Evolutionary conservation across 35 echinoderm and acorn worm species (phyloP).

Genomic region (Amphiura filiformis): DNA sequence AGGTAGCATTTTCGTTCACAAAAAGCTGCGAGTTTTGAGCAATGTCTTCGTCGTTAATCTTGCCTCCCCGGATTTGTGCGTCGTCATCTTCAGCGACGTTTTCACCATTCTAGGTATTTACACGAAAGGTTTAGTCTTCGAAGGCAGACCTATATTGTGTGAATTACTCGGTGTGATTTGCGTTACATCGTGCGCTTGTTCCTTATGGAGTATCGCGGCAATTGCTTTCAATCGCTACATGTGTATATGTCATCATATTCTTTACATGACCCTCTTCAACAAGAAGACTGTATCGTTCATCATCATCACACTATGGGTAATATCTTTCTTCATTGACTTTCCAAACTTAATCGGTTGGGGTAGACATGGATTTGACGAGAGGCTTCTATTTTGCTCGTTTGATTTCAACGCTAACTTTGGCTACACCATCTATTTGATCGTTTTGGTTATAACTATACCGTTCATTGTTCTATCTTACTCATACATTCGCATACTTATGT

Average conservation of each 20-base stretch:
- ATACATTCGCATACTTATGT: slow-evolving; percentile 50
- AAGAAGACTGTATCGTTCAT: slow-evolving; percentile 44
- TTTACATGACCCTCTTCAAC: slow-evolving; percentile 70
- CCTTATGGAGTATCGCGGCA: slow-evolving; percentile 73
- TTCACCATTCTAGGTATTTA: no score
- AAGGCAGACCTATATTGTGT: slow-evolving; percentile 51
- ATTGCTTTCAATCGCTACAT: slow-evolving; percentile 81
- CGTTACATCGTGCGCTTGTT: slow-evolving; percentile 71
- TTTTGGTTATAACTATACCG: slow-evolving; percentile 47
- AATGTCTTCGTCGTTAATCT: no score
- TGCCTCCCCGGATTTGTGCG: no score
- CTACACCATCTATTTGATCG: slow-evolving; percentile 72
- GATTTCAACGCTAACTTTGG: slow-evolving; percentile 58
- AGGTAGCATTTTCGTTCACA: no score
- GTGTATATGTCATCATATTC: slow-evolving; percentile 53
- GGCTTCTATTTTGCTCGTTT: slow-evolving; percentile 61
- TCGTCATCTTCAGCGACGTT: no score
- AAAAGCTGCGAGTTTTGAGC: no score
- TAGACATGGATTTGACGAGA: slow-evolving; percentile 55
- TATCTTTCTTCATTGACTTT: slow-evolving; percentile 67
- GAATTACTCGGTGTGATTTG: slow-evolving; percentile 78
- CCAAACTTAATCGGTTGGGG: slow-evolving; percentile 81
- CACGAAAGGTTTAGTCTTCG: slow-evolving; percentile 7
- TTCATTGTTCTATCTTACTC: slow-evolving; percentile 48
- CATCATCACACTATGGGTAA: slow-evolving; percentile 47